phyloP scores from a whole-genome alignment of 1,140 invertebrate genomes.

The Eulimnadia texana region DNA sequence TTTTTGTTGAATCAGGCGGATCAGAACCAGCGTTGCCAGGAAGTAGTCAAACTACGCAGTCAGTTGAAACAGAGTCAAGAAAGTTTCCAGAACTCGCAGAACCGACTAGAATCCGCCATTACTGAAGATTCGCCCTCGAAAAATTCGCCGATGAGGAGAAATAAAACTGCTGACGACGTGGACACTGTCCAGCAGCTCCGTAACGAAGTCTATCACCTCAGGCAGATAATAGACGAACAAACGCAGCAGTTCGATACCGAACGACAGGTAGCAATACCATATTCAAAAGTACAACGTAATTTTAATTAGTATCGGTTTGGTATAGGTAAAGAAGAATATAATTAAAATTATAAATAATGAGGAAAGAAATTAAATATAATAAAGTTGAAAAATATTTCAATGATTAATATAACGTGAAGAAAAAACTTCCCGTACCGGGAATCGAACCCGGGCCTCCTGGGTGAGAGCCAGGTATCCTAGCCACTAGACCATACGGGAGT shows the following conservation, averaged over 20 bases:
- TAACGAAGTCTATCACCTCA: neutral
- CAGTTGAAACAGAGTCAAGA: slow-evolving; percentile 42
- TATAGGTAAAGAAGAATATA: too few relatives aligned
- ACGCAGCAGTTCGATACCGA: neutral
- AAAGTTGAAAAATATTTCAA: neutral
- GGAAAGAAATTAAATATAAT: too few relatives aligned
- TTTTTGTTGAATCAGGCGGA: slow-evolving; percentile 34
- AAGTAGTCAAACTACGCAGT: slow-evolving; percentile 43
- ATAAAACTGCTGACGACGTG: too few relatives aligned
- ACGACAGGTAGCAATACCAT: slow-evolving; percentile 27
- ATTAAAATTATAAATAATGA: too few relatives aligned
- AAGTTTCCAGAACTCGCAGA: slow-evolving; percentile 32
- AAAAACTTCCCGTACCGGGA: neutral
- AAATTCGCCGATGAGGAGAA: neutral
- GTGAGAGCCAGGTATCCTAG: neutral
- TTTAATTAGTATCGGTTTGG: too few relatives aligned
- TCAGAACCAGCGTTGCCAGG: slow-evolving; percentile 45
- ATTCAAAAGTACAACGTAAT: too few relatives aligned
- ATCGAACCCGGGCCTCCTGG: neutral
- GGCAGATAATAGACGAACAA: neutral
- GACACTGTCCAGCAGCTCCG: slow-evolving; percentile 19
- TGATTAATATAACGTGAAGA: too few relatives aligned
- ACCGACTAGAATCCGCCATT: slow-evolving; percentile 25
- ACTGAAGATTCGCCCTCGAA: too few relatives aligned
- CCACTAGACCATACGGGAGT: neutral